phyloP scores from a whole-genome alignment of 2,113 vertebrate species.

The Cnemophilus loriae region DNA sequence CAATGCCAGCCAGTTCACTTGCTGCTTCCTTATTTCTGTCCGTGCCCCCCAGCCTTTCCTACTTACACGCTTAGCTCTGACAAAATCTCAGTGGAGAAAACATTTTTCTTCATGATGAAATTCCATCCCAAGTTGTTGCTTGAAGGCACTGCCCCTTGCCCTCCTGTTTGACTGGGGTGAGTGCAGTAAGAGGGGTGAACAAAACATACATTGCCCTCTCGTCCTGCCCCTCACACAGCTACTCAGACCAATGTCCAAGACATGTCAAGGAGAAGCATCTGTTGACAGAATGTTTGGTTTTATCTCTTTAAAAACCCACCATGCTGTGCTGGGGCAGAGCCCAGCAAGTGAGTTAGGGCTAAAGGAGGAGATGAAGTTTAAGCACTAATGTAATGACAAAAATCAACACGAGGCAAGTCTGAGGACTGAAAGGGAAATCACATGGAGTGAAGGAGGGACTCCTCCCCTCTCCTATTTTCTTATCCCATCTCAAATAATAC shows the following conservation, averaged over 20 bases:
- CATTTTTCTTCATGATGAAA: neutral
- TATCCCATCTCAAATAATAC: neutral
- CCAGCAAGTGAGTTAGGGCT: neutral
- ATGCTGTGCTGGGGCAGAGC: neutral
- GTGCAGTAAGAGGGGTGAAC: fast-evolving
- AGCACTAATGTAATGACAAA: neutral
- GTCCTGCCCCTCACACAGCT: neutral
- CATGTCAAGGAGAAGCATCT: neutral
- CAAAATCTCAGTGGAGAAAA: neutral
- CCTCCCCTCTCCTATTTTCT: neutral
- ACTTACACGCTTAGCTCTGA: neutral
- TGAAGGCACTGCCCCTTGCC: neutral
- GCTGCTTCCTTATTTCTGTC: neutral
- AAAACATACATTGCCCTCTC: neutral
- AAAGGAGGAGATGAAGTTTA: neutral
- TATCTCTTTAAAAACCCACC: fast-evolving
- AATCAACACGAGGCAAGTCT: neutral
- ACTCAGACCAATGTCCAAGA: neutral
- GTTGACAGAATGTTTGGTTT: neutral
- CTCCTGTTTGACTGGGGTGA: neutral
- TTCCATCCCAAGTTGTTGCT: fast-evolving
- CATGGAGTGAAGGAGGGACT: neutral
- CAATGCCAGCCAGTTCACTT: neutral
- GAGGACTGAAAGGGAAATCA: neutral
- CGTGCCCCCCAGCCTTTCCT: neutral